A percentile compares a stretch with the other conserved stretches of the same genome.
Evolutionary conservation across 2,888 invertebrate genomes (phyloP).

Genomic region (Aphrophora alni): DNA sequence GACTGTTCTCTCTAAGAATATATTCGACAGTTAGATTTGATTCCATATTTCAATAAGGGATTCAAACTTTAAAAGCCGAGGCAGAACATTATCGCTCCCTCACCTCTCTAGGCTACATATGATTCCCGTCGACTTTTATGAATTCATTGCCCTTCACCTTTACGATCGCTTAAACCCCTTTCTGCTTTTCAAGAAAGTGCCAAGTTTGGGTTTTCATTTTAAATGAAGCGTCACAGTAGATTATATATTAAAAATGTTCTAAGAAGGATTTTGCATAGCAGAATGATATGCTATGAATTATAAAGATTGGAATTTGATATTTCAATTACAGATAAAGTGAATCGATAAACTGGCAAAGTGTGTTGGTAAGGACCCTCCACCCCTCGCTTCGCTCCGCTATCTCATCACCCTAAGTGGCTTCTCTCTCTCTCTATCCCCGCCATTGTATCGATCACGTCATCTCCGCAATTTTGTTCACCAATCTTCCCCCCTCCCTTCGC

Average conservation of each 20-base stretch:
- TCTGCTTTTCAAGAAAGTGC: not conserved
- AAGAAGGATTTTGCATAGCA: not conserved
- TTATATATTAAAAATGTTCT: not conserved
- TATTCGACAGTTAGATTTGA: not conserved
- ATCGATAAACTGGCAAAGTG: slow-evolving; percentile 3
- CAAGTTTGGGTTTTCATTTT: not conserved
- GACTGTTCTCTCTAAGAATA: too few relatives aligned
- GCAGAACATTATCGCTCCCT: not conserved
- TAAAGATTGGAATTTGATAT: slow-evolving; percentile 4
- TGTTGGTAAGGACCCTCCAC: not conserved
- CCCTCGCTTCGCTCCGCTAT: slow-evolving; percentile 6
- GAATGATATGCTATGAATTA: not conserved
- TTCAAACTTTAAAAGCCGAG: not conserved
- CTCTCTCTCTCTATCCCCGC: not conserved
- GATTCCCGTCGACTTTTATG: not conserved
- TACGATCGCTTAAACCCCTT: not conserved
- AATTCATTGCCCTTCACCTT: not conserved
- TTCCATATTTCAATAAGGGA: not conserved
- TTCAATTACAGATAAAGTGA: slow-evolving; percentile 9
- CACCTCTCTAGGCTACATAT: not conserved
- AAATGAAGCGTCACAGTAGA: not conserved
- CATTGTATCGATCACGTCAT: slow-evolving; percentile 6
- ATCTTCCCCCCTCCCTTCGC: not conserved
- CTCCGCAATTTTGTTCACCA: not conserved
- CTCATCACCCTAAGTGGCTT: slow-evolving; percentile 3